A percentile compares a stretch with the other conserved stretches of the same genome.
These are phyloP conservation scores for Varanus salvator DNA, from an alignment of 2,113 vertebrate species.

Conservation along the genomic window DNA sequence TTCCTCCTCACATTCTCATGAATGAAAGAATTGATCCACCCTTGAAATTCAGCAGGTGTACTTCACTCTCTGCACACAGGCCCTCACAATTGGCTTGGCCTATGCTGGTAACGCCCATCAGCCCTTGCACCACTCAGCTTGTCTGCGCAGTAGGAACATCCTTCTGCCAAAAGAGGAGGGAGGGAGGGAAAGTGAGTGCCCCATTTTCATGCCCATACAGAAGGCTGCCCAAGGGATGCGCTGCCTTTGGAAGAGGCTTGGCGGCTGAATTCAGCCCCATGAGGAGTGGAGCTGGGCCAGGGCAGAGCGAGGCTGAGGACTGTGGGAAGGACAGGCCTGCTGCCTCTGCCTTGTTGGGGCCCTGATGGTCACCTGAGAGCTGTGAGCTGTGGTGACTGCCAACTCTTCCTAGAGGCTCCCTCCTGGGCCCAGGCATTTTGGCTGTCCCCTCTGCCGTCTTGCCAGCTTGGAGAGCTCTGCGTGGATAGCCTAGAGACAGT, in stretches of 20 bases:
- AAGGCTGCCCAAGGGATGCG: not conserved
- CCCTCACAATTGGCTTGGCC: not conserved
- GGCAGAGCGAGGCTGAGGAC: too few relatives aligned
- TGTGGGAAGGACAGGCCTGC: too few relatives aligned
- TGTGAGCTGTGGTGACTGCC: not conserved
- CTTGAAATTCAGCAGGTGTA: not conserved
- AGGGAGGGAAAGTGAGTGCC: not conserved
- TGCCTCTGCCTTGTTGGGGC: too few relatives aligned
- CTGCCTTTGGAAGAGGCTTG: not conserved
- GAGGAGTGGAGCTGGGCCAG: too few relatives aligned
- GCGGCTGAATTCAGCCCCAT: not conserved
- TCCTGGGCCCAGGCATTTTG: slow-evolving; percentile 22
- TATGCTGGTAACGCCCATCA: too few relatives aligned
- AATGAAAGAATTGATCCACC: not conserved
- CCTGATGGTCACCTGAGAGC: not conserved
- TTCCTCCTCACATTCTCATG: too few relatives aligned
- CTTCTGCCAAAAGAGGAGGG: not conserved
- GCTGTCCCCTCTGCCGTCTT: slow-evolving; percentile 65
- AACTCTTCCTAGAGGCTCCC: not conserved
- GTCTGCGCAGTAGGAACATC: not conserved
- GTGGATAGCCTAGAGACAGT: slow-evolving; percentile 70
- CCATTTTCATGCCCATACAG: not conserved
- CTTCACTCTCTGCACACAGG: too few relatives aligned
- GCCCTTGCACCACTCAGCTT: not conserved
- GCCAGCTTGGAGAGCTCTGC: slow-evolving; percentile 83